These are phyloP conservation scores for Leptobrachium ailaonicum DNA, from an alignment of 2,113 vertebrate genomes.

Conservation along the genomic window DNA sequence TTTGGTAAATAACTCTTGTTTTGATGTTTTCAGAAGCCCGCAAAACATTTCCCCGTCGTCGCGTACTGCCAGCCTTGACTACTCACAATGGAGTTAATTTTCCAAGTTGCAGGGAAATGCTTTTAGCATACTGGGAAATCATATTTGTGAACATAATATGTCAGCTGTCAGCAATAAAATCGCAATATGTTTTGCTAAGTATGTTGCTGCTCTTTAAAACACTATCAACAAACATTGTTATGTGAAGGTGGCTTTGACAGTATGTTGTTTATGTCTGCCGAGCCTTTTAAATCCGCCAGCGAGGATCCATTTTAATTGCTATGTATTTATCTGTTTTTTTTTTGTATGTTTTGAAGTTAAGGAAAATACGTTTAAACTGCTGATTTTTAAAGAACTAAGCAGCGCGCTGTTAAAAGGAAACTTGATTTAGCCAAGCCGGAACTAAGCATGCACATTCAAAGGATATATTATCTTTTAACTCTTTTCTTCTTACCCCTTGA, in stretches of 20 bases:
- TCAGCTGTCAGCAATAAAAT: conserved; percentile 31
- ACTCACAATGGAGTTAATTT: conserved; percentile 8
- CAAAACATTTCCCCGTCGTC: neutral
- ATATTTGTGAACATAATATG: neutral
- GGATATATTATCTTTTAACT: no score
- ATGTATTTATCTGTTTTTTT: neutral
- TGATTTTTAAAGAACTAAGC: neutral
- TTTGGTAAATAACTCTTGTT: neutral
- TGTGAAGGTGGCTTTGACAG: conserved; percentile 1
- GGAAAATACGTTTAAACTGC: neutral
- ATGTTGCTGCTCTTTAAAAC: conserved; percentile 1
- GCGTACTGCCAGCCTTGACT: neutral
- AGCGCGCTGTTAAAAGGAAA: no score
- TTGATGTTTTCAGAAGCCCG: conserved; percentile 8
- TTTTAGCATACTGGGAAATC: conserved; percentile 6
- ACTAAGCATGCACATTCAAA: no score
- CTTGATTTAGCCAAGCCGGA: no score
- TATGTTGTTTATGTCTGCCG: conserved; percentile 31
- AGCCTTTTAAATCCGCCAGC: neutral
- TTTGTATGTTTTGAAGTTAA: neutral
- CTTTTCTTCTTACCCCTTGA: no score
- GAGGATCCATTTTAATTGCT: conserved; percentile 11
- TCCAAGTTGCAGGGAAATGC: neutral
- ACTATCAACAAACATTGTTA: conserved; percentile 20
- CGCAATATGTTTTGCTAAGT: conserved; percentile 27